phyloP scores from a whole-genome alignment of 2,113 vertebrate species.

The Mystacornis crossleyi region DNA sequence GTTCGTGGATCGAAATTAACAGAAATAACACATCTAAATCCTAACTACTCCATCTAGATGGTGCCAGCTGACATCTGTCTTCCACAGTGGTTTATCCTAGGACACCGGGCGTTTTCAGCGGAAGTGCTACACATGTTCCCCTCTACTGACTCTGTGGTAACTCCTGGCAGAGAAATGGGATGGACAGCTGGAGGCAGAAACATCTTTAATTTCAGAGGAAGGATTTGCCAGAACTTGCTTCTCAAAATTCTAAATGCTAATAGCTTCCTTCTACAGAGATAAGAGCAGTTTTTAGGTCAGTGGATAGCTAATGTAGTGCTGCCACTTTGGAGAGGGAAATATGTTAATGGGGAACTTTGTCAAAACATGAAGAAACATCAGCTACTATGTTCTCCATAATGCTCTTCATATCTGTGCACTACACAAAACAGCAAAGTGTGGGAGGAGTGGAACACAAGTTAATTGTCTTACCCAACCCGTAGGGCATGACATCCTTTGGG shows the following conservation, averaged over 20 bases:
- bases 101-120: neutral
- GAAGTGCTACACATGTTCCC: neutral
- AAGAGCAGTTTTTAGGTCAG: neutral
- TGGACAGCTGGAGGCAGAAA: conserved; percentile 18
- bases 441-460: neutral
- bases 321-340: neutral
- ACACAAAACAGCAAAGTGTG: neutral
- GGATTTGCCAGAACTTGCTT: neutral
- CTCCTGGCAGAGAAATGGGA: neutral
- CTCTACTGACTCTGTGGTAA: neutral
- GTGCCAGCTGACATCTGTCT: neutral
- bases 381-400: neutral
- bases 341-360: neutral
- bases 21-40: neutral
- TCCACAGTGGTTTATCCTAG: neutral
- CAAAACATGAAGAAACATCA: neutral
- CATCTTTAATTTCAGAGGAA: neutral
- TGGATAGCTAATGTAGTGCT: neutral
- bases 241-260: neutral
- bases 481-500: neutral
- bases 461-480: rapidly evolving
- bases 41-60: neutral
- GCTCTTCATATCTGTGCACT: neutral
- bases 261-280: neutral
- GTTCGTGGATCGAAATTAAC: neutral